A percentile compares a stretch with the other conserved stretches of the same genome.
Conservation (phyloP, 2,797 vertebrate species). For the Phaenicophaeus curvirostris region DNA sequence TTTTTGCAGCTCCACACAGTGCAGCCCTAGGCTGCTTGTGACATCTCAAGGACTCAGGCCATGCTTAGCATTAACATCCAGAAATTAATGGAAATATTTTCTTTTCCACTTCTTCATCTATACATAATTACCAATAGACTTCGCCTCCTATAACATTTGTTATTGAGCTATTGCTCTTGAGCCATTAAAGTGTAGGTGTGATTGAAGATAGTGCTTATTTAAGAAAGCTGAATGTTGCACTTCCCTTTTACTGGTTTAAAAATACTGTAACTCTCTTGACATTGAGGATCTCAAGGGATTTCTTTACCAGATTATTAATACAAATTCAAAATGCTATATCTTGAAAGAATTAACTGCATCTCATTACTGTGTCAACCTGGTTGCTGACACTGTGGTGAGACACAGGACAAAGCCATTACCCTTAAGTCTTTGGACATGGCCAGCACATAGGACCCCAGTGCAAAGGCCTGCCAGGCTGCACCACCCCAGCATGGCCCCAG, state of each 20-base stretch:
- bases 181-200: background rate
- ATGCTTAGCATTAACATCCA: background rate
- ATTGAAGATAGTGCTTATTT: background rate
- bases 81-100: background rate
- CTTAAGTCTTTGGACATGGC: fast-evolving
- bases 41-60: background rate
- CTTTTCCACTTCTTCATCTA: constrained; percentile 4
- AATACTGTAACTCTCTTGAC: background rate
- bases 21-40: background rate
- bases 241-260: background rate
- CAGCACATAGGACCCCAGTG: fast-evolving
- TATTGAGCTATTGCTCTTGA: background rate
- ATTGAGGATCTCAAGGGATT: background rate
- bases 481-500: fast-evolving
- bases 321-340: background rate
- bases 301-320: background rate
- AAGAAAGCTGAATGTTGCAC: background rate
- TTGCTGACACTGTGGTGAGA: background rate
- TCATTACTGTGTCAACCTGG: background rate
- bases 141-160: background rate
- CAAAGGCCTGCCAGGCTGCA: background rate
- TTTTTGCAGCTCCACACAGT: background rate
- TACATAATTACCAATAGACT: background rate
- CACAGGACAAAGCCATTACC: background rate
- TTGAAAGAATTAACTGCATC: background rate